Evolutionary conservation across 2,797 vertebrate genomes (phyloP).

Genomic region (Philypnodon macrostomus): DNA sequence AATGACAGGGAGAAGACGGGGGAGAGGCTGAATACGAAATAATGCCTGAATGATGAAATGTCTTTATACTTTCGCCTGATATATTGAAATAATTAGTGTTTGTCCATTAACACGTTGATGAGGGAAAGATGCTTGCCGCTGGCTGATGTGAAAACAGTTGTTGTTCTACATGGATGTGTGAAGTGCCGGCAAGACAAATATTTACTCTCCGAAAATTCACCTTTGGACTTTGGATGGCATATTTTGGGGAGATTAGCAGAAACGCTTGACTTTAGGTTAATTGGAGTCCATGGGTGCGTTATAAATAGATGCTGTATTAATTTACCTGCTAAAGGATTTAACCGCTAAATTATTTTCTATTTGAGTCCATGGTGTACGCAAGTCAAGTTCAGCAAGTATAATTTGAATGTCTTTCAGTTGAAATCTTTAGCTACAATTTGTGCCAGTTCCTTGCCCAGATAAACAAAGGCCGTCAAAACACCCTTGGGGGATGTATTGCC

Average conservation of each 20-base stretch:
- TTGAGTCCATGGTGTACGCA: conserved; percentile 26
- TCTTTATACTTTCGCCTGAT: conserved; percentile 54
- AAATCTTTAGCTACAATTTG: no score
- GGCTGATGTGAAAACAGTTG: conserved; percentile 51
- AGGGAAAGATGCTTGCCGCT: conserved; percentile 58
- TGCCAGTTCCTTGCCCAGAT: no score
- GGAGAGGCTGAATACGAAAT: conserved; percentile 44
- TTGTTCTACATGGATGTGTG: conserved; percentile 24
- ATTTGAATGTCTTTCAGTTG: no score
- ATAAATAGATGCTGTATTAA: background rate
- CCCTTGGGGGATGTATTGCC: no score
- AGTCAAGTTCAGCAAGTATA: conserved; percentile 18
- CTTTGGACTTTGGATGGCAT: conserved; percentile 1
- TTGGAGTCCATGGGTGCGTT: background rate
- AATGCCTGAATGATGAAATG: conserved; percentile 54
- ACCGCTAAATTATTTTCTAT: conserved; percentile 22
- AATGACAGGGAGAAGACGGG: conserved; percentile 18
- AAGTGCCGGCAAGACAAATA: conserved; percentile 44
- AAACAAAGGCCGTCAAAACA: no score
- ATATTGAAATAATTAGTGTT: conserved; percentile 64
- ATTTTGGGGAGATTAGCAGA: conserved; percentile 2
- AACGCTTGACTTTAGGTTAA: background rate
- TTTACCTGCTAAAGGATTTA: no score
- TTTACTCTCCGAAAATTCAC: conserved; percentile 6
- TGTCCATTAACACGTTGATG: conserved; percentile 58